Base-by-base conservation (phyloP, 2,888 invertebrate genomes). In the Julus scanicus region DNA sequence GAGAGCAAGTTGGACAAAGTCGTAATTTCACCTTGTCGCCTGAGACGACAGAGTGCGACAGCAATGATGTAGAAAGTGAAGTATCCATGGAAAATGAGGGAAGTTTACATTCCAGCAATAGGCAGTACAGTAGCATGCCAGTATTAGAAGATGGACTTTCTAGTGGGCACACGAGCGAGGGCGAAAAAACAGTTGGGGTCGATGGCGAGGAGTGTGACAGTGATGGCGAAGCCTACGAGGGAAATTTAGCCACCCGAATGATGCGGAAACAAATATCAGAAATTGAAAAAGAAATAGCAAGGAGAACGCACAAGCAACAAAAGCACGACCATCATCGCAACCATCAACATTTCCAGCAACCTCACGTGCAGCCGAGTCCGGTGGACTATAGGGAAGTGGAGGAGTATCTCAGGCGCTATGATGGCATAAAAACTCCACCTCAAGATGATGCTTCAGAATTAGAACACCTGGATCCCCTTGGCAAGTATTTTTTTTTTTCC, bases 131-230 rank as follows among this genome's bases (percentile, higher is more conserved):
- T 29, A 90, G 90, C 86, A 96, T 98, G 96, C 98, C 98, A 0
- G 95, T 97, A 20, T 94, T 98, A 84, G 98, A 98, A 92, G 98
- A 98, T 92, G 98, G 98, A 0, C 93, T 98, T 89, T 98, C 98
- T 1, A 98, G 98, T 63, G 98, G 98, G 2, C 98, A 98, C 92
- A 97, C 96, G 1, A 97, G 97, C 89, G 98, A 98, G 91, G 96
- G 95, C 0, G 98, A 98, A 44, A 92, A 92, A 39, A 57, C 53
- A 9, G 57, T 39, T 29, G 85, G 85, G 11, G 86, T 39, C 57
- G 87, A 87, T 20, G 86, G 63, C 20, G 86, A 86, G 2, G 84
- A 88, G 39, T 39, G 49, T 15, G 88, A 85, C 29, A 57, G 71
- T 20, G 88, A 88, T 13, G 53, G 57, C 11, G 86, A 86, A 20